Base-by-base conservation (phyloP, 2,113 vertebrate species). In the Oceanites oceanicus region DNA sequence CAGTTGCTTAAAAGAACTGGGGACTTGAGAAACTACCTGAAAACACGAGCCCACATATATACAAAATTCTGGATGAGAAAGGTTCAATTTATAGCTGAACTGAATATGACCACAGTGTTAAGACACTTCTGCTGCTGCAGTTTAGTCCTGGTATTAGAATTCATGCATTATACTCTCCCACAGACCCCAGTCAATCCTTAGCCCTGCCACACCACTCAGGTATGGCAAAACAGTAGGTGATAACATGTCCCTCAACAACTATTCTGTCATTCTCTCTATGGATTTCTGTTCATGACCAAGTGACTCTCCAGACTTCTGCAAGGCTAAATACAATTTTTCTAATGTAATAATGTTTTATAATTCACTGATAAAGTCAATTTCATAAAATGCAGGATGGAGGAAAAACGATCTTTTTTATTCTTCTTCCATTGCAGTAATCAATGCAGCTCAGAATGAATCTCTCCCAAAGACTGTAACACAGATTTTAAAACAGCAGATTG, bases 401-500 rank as follows among this genome's bases (percentile, higher is more conserved):
- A 75, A 86, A 91, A 94, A 8, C 2, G 0, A 65, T 63, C 20
- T 18, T 32, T 88, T 82, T 90, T 94, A 27, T 62, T 94, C 12
- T 97, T 93, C 58, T 94, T 96, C 77, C 56, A 65, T 67, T 92
- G 14, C 75, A 98, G 98, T 97, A 98, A 97, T 88, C 86, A 98
- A 97, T 95, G 95, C 97, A 89, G 93, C 98, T 78, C 98, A 97
- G 86, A 98, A 98, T 1, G 98, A 99, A 95, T 99, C 99, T n/a
- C 52, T 98, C 79, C 98, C 99, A 78, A 99, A 98, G 92, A 98
- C 99, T 96, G 99, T 99, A 23, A 98, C 99, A 40, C 98, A 99
- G 96, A 98, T 99, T 96, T 98, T 99, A 97, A 99, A 99, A 87
- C 93, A 98, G 92, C 99, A 98, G 42, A 99, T 99, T 98, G 99